Evolutionary conservation across 2,797 vertebrate genomes (phyloP).

Genomic region (Clarias pachynema): DNA sequence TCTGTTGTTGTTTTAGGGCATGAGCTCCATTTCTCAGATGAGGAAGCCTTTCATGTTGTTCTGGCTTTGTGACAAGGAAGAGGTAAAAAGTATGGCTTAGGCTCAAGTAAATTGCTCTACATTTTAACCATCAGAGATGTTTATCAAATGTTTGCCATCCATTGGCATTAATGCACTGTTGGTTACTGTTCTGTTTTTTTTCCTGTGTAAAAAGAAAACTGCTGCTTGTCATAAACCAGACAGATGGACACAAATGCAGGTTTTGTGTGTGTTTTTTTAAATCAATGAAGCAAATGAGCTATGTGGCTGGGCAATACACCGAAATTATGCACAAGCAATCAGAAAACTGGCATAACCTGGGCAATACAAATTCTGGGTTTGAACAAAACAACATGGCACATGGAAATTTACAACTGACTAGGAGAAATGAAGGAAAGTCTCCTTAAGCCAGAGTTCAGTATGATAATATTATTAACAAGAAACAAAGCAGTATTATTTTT

Average conservation of each 20-base stretch:
- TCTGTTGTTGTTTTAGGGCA: background rate
- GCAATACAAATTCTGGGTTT: background rate
- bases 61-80: constrained; percentile 1
- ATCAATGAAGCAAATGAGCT: background rate
- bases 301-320: background rate
- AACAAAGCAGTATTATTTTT: background rate
- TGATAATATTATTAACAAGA: background rate
- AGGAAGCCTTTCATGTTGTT: constrained; percentile 32
- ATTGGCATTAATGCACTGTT: background rate
- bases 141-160: constrained; percentile 1
- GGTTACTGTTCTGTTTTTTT: background rate
- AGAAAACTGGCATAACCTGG: background rate
- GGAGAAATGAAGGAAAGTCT: background rate
- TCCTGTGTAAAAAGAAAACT: background rate
- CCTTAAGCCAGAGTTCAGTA: background rate
- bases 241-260: background rate
- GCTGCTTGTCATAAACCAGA: background rate
- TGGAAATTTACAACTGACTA: background rate
- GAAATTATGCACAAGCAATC: background rate
- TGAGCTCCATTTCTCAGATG: background rate
- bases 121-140: background rate
- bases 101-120: constrained; percentile 7
- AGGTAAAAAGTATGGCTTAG: constrained; percentile 1
- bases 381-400: background rate
- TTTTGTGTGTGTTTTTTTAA: background rate